phyloP scores from a whole-genome alignment of 2,888 invertebrate genomes.

The Sinotaia quadrata region DNA sequence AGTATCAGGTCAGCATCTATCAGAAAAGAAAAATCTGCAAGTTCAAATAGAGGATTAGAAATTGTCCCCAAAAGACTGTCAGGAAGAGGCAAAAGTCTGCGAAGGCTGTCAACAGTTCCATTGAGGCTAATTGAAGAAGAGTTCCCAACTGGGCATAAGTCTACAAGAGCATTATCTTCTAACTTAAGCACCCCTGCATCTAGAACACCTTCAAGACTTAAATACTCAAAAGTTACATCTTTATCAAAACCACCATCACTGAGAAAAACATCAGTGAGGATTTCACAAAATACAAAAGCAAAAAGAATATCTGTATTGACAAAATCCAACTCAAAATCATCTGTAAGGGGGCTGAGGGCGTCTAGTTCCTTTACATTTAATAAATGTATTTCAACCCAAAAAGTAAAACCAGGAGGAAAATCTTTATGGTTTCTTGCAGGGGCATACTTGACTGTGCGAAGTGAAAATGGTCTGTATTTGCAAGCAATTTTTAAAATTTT shows the following conservation, averaged over 20 bases:
- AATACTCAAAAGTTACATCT: no score
- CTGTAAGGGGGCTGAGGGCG: no score
- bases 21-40: not conserved
- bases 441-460: constrained; percentile 33
- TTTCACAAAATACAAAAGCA: not conserved
- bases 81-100: no score
- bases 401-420: constrained; percentile 15
- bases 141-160: no score
- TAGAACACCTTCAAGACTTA: no score
- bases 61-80: not conserved
- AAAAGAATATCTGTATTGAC: not conserved
- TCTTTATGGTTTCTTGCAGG: constrained; percentile 32
- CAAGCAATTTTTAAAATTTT: not conserved
- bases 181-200: no score
- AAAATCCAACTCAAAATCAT: no score
- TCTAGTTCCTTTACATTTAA: not conserved
- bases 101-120: constrained; percentile 2
- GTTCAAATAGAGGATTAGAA: not conserved
- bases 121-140: constrained; percentile 11
- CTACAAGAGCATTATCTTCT: no score
- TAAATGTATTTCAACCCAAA: no score
- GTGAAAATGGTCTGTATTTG: constrained; percentile 26
- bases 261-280: not conserved
- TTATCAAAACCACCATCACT: not conserved
- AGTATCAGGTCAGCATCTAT: constrained; percentile 13